Base-by-base conservation (phyloP, 2,888 invertebrate species). In the Chrysomela aeneicollis region DNA sequence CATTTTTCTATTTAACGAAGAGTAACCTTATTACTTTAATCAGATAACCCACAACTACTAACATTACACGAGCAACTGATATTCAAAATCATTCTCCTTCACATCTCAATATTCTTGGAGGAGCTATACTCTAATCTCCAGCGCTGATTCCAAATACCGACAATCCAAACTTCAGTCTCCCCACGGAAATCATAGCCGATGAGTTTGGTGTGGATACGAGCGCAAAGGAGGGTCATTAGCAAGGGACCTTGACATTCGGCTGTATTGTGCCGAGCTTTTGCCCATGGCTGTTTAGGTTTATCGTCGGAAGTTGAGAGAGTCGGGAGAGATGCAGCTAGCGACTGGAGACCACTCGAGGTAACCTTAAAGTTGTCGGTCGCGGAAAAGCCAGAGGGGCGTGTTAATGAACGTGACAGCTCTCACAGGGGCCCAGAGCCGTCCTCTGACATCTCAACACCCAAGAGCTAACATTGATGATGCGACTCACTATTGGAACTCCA, bases 281-380 rank as follows among this genome's bases (percentile, higher is more conserved):
- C 57, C 26, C 57, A 8, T 46, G 22, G 46, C 42, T 57, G 37
- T 57, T 57, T 46, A 57, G 26, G 57, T 46, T 57, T 57, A 57
- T 57, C 46, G 57, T 57, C 37, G 46, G 21, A 46, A 57, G 46
- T 47, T n/a, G 57, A 46, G 12, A 15, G 42, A 42, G 42, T 42
- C 12, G 42, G 42, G 42, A 42, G 42, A 15, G 15, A 42, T 10
- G 15, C 42, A 3, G 42, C 42, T n/a, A 42, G 42, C 42, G 42
- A 42, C 42, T 15, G 6, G 42, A 42, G 42, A 42, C 15, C 12
- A 15, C 42, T 42, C 42, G 42, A 42, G 15, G 15, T 3, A 4
- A 42, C 42, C 42, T 42, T 12, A 42, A 42, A 42, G 42, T 42
- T 42, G 42, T 42, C 42, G 42, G 42, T 15, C 42, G 42, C 12